Base-by-base conservation (phyloP, 2,113 vertebrate species). In the Furnarius figulus region DNA sequence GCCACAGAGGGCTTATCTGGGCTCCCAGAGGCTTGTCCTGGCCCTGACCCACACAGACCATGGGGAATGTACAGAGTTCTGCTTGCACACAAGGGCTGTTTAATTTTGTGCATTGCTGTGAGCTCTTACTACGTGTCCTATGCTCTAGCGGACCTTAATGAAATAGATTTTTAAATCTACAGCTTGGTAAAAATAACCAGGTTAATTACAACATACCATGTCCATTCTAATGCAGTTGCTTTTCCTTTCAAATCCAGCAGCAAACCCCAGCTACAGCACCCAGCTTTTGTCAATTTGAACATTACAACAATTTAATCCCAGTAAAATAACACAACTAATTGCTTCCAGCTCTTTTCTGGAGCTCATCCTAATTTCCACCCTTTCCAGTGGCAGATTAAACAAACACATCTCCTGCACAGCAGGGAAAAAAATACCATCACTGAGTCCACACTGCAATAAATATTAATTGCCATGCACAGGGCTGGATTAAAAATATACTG, bases 281-380 rank as follows among this genome's bases (percentile, higher is more conserved):
- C 91, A 49, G 46, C 62, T 65, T 95, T 89, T 79, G 55, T 83
- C 80, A 63, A 23, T 72, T 91, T 89, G 68, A 90, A 73, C 31
- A 21, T 53, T 82, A 79, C 5, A 12, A 55, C 90, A 96, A 96
- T 97, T 97, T 96, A 95, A 68, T 50, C 76, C 71, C 94, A 79
- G 76, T 86, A 84, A 96, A 97, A 96, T 77, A 96, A 95, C 93
- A 76, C 6, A 0, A 75, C 87, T 96, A 95, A 97, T 97, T 96
- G 87, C 94, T 96, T 84, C 82, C 94, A 95, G 85, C 72, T 88
- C 93, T 91, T 94, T 94, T 88, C 90, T 82, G 87, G 73, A 68
- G 70, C 90, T 93, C 94, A 87, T 93, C 74, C 61, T 96, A 90
- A 96, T 96, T 97, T 96, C 83, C 85, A 88, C 85, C 91, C 80